Conservation (phyloP, 2,797 vertebrate genomes). For the Menidia menidia region DNA sequence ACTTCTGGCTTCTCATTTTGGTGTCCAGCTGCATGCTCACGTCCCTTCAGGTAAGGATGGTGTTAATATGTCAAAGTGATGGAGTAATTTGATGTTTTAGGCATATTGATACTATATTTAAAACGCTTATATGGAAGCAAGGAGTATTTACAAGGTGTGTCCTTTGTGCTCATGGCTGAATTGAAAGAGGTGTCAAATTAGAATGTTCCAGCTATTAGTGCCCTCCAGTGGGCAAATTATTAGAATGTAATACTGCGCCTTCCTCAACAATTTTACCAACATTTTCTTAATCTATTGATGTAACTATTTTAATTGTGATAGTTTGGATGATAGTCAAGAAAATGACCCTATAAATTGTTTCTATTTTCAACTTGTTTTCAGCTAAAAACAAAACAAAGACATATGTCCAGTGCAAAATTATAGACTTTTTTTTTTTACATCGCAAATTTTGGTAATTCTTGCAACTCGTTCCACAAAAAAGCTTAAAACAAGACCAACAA, state of each 20-base stretch:
- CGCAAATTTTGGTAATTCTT: no score
- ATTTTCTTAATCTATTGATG: no score
- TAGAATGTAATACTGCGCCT: background rate
- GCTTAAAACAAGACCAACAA: no score
- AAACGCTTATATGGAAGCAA: background rate
- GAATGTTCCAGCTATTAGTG: background rate
- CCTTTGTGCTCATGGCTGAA: background rate
- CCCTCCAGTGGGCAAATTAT: background rate
- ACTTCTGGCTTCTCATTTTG: conserved; percentile 92
- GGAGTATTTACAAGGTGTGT: background rate
- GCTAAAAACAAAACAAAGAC: no score
- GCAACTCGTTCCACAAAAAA: no score
- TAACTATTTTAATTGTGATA: no score
- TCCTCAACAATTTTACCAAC: no score
- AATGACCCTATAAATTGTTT: no score
- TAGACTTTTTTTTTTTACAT: no score
- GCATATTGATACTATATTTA: background rate
- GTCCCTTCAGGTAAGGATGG: conserved; percentile 86
- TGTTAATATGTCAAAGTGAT: background rate
- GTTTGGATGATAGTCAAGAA: no score
- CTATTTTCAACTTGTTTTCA: no score
- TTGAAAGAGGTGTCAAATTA: background rate
- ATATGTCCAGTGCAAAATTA: no score
- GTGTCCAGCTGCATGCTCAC: conserved; percentile 91
- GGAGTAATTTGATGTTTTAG: background rate